Base-by-base conservation (phyloP, 2,797 vertebrate genomes). In the Sebastes kiyomatsui region DNA sequence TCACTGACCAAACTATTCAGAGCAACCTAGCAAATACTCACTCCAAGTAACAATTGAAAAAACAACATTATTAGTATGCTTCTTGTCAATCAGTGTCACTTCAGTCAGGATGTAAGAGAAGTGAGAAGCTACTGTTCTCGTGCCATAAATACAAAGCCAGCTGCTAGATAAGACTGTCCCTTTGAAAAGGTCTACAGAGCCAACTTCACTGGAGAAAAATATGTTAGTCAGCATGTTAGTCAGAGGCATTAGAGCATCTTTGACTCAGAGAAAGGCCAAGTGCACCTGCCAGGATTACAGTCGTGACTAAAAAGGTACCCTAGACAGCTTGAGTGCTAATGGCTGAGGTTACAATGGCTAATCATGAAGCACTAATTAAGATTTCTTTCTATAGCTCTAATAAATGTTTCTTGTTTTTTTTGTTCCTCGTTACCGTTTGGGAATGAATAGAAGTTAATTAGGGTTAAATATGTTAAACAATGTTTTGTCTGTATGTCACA, bases 161-260 rank as follows among this genome's bases (percentile, higher is more conserved):
- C 9, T 27, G 38, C n/a, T 33, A 73, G 61, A 67, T 52, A 58
- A 20, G 9, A 33, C 12, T 28, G 30, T 52, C 2, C 6, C 14
- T 65, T 28, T 38, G 7, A 74, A 74, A 68, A 75, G 52, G 16
- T 42, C 11, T 27, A 16, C 28, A 28, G n/a, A 33, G 28, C 7
- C 9, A 55, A 22, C 28, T 4, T 72, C 16, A 32, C 22, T 6
- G 27, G 52, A 32, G 71, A 67, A 70, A 30, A 30, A 49, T 52
- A 52, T 52, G 49, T 61, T 33, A 14, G 59, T 72, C 66, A 61
- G 46, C 64, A 49, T n/a, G 25, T 80, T 79, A 59, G 66, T 79
- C 59, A 52, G 61, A 75, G 5, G 18, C 46, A 58, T 61, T 27
- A 8, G 20, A 59, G 38, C 18, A 27, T 79, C 25, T 64, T 30